Conservation (phyloP, 2,797 vertebrate species). For the Rhinella marina region DNA sequence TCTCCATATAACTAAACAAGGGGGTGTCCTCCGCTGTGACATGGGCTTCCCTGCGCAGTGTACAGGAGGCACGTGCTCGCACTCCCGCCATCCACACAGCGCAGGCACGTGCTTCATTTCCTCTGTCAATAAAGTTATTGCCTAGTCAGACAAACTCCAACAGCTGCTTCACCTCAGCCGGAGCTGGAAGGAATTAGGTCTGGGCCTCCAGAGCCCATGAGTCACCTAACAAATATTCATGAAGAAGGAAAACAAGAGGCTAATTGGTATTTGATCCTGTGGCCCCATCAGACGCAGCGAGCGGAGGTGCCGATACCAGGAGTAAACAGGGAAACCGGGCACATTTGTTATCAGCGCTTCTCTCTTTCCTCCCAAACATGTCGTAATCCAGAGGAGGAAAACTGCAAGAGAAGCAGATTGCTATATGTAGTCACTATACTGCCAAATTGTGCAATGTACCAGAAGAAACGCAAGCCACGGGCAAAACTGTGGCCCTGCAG, state of each 20-base stretch:
- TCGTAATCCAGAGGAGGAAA: not conserved
- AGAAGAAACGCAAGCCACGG: not conserved
- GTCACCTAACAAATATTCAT: conserved; percentile 53
- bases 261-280: conserved; percentile 36
- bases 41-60: not conserved
- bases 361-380: not conserved
- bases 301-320: conserved; percentile 14
- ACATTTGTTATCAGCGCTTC: not conserved
- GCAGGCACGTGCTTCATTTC: conserved; percentile 3
- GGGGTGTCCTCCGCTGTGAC: too few species aligned
- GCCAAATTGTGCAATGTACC: conserved; percentile 8
- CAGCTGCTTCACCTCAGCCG: conserved; percentile 40
- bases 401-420: not conserved
- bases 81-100: not conserved
- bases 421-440: not conserved
- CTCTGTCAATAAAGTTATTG: conserved; percentile 31
- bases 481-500: not conserved
- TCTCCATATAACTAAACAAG: too few species aligned
- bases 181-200: conserved; percentile 48
- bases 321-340: conserved; percentile 20
- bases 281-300: not conserved
- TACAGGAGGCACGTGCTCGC: not conserved
- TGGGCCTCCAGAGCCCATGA: conserved; percentile 23
- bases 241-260: conserved; percentile 53
- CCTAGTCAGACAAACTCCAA: conserved; percentile 12